Percentiles rank a stretch among this genome's conserved stretches.
These are phyloP conservation scores for Platycheirus albimanus DNA, from an alignment of 2,888 invertebrate genomes.

Conservation along the genomic window DNA sequence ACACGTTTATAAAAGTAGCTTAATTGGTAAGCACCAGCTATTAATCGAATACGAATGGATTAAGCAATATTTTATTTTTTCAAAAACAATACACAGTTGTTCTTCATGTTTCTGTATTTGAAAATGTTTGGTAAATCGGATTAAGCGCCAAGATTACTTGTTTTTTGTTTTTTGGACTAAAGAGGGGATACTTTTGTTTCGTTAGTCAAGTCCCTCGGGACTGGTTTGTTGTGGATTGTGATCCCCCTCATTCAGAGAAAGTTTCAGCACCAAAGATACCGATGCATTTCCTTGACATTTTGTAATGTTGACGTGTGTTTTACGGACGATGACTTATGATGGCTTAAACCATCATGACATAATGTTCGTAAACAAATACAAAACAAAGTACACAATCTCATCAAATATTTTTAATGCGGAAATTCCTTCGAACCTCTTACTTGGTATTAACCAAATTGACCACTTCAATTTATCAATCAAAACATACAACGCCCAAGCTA, in stretches of 20 bases:
- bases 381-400: background rate
- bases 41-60: slow-evolving; percentile 56
- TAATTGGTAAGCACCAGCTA: slow-evolving; percentile 61
- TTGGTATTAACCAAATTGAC: background rate
- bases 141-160: background rate
- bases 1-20: slow-evolving; percentile 54
- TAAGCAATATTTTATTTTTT: slow-evolving; percentile 59
- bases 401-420: background rate
- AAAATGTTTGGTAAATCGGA: background rate
- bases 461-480: background rate
- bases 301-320: background rate
- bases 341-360: background rate
- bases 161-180: too few relatives aligned
- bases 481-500: background rate
- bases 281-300: background rate
- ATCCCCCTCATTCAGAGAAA: slow-evolving; percentile 32
- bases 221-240: slow-evolving; percentile 42
- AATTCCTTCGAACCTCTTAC: too few relatives aligned
- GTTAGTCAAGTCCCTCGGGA: slow-evolving; percentile 34
- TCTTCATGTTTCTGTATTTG: background rate
- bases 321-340: background rate
- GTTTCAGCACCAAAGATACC: slow-evolving; percentile 2
- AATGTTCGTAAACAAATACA: background rate
- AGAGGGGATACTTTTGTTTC: background rate
- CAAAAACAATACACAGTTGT: background rate